phyloP scores from a whole-genome alignment of 2,888 invertebrate species.

The Cephalotes varians region DNA sequence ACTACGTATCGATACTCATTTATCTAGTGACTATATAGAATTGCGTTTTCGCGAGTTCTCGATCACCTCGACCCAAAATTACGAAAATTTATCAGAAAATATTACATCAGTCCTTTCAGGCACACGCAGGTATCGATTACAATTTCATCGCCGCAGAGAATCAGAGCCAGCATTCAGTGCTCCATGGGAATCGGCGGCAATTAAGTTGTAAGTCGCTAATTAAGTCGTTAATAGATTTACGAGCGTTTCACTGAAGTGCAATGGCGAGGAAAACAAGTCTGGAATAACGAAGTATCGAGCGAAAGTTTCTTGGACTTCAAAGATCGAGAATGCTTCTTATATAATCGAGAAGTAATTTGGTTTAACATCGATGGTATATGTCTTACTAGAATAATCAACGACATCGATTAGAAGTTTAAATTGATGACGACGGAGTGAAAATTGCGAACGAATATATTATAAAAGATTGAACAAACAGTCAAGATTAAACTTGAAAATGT shows the following conservation, averaged over 20 bases:
- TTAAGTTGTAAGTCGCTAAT: constrained; percentile 52
- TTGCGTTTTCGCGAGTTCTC: constrained; percentile 31
- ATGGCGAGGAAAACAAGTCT: constrained; percentile 21
- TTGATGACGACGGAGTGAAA: background rate
- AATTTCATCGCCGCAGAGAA: constrained; percentile 8
- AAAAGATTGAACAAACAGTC: background rate
- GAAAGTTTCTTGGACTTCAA: constrained; percentile 22
- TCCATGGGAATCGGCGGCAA: constrained; percentile 16
- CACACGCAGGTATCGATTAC: background rate
- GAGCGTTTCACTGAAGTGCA: constrained; percentile 20
- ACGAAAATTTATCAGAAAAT: background rate
- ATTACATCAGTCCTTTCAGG: background rate
- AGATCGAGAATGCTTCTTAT: constrained; percentile 11
- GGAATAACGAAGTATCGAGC: background rate
- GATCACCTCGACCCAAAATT: constrained; percentile 13
- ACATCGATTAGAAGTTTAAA: constrained; percentile 11
- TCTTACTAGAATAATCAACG: constrained; percentile 14
- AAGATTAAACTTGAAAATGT: background rate
- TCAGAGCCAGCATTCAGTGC: background rate
- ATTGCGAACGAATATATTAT: background rate
- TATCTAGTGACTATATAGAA: background rate
- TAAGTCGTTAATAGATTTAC: constrained; percentile 44
- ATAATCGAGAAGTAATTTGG: constrained; percentile 26
- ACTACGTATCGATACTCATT: constrained; percentile 41
- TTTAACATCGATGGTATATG: background rate